Base-by-base conservation (phyloP, 1,140 invertebrate species). In the Zaprionus tsacasi region DNA sequence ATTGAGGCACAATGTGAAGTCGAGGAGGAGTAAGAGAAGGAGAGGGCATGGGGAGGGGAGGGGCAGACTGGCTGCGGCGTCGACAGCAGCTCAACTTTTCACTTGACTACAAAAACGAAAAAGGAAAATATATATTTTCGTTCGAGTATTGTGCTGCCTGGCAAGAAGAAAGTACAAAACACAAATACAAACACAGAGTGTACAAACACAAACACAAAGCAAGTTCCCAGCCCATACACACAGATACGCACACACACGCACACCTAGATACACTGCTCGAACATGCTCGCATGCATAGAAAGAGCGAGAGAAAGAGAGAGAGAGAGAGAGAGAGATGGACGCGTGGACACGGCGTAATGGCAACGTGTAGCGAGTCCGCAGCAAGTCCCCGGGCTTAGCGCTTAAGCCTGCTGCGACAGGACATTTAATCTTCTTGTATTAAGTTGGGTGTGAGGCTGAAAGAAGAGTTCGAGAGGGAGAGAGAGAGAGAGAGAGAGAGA, bases 391-490 rank as follows among this genome's bases (percentile, higher is more conserved):
- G 67, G 38, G 81, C 81, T 89, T 90, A 89, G 66, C 79, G 86
- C 79, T 45, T 75, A 89, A 89, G 85, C 78, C 81, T 78, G 75
- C 78, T 89, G 81, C 81, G 85, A 90, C 85, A 89, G 85, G 85
- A 89, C 86, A 89, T 89, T 89, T 89, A 89, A 89, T 90, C 85
- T 90, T 69, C 71, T 76, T 85, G 85, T 90, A 89, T 85, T 90
- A 85, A 72, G 65, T 65, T 65, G 43, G 74, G 73, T 78, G 67
- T 58, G 70, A 56, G 60, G n/a, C 10, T 50, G 45, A 50, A 50
- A 12, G 45, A 15, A 45, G 40, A 15, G n/a, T 45, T 45, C 40
- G 15, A 36, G 25, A 33, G 27, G 10, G 33, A 21, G 33, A 33
- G 27, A 11, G 33, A 21, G 33, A 43, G 15, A 55, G 56, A 78